Evolutionary conservation across 2,113 vertebrate genomes (phyloP).

Genomic region (Rutilus rutilus): DNA sequence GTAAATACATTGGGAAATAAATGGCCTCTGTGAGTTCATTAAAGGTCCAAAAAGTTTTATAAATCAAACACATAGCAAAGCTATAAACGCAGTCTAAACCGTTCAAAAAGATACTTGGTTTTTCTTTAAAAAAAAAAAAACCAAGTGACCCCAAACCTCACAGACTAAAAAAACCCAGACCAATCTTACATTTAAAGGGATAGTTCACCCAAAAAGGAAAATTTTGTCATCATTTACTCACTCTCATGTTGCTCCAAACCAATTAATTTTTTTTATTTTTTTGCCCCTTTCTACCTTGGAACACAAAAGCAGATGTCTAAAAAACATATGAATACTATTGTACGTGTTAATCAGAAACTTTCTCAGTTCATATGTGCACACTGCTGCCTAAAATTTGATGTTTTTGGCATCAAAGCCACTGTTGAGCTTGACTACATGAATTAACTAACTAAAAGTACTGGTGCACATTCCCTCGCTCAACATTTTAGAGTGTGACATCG

Average conservation of each 20-base stretch:
- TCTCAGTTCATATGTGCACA: not conserved
- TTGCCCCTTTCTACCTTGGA: not conserved
- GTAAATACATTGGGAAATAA: slow-evolving; percentile 28
- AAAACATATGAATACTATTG: too few relatives aligned
- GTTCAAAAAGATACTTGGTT: not conserved
- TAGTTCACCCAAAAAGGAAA: not conserved
- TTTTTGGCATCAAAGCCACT: not conserved
- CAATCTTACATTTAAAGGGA: slow-evolving; percentile 1
- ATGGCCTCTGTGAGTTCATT: not conserved
- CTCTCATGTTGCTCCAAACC: not conserved
- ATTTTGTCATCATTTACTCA: not conserved
- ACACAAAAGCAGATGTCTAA: not conserved
- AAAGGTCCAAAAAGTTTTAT: not conserved
- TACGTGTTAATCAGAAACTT: not conserved
- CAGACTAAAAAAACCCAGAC: slow-evolving; percentile 33
- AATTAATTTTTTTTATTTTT: too few relatives aligned
- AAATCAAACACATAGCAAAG: not conserved
- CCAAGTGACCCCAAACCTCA: not conserved
- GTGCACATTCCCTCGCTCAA: not conserved
- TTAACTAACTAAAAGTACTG: slow-evolving; percentile 9
- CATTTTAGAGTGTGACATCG: not conserved
- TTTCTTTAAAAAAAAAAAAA: slow-evolving; percentile 5
- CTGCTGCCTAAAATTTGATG: not conserved
- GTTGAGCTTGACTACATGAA: not conserved
- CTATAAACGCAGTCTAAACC: not conserved